These are phyloP conservation scores for Phortica variegata DNA, from an alignment of 1,140 invertebrate genomes.

Conservation along the genomic window DNA sequence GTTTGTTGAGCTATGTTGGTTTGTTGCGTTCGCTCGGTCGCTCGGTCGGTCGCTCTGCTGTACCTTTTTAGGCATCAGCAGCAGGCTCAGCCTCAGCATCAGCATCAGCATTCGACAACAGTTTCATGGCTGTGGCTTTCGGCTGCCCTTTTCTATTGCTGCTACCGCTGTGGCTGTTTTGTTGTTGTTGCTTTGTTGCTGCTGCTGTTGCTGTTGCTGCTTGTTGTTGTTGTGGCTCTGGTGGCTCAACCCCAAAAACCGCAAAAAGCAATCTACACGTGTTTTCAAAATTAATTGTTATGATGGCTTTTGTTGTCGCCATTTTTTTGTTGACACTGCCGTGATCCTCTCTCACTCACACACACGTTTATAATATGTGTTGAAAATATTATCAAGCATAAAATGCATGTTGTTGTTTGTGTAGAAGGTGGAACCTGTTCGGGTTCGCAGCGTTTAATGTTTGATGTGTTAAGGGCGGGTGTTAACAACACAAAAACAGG, in stretches of 20 bases:
- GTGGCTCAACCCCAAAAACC: constrained; percentile 25
- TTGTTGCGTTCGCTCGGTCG: too few relatives aligned
- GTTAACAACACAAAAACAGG: constrained; percentile 31
- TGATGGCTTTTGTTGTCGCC: constrained; percentile 52
- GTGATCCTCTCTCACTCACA: too few relatives aligned
- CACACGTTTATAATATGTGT: constrained; percentile 2
- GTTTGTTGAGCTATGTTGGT: too few relatives aligned
- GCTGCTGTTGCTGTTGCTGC: constrained; percentile 3
- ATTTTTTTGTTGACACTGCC: constrained; percentile 21
- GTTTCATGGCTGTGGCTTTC: background rate
- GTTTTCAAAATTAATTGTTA: constrained; percentile 55
- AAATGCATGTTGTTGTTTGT: background rate
- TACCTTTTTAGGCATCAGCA: too few relatives aligned
- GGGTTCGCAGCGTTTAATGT: constrained; percentile 46
- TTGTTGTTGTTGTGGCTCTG: background rate
- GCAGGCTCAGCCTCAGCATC: constrained; percentile 20
- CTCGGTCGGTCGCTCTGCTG: too few relatives aligned
- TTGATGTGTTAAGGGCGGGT: constrained; percentile 40
- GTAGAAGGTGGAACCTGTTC: constrained; percentile 4
- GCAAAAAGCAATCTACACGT: constrained; percentile 55
- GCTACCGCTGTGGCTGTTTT: background rate
- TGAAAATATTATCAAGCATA: background rate
- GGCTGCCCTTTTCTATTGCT: constrained; percentile 3
- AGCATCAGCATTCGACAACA: background rate
- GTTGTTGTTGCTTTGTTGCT: too few relatives aligned